Evolutionary conservation across 2,888 invertebrate genomes (phyloP), one percentile per base, ranked within the genome.

Genomic region (Phasia obesa): DNA sequence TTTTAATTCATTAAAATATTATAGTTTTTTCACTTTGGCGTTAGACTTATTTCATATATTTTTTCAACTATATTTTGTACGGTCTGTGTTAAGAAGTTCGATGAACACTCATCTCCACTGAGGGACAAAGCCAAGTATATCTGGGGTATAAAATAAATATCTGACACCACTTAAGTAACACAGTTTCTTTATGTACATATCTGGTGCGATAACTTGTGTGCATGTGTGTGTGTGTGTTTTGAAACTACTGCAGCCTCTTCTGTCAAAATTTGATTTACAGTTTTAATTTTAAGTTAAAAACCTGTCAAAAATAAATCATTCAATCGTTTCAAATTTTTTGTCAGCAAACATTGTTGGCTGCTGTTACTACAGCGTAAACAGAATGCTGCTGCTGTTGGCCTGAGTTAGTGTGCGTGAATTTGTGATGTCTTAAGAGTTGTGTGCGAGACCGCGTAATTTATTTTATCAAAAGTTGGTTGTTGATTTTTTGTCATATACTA

Each of bases 221-320:
- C 11, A 15, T 60, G 38, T 60, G 23, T 17, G 31, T 59, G 38
- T 53, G 7, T 44, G 38, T 44, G 23, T 74, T 19, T 70, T 60
- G 51, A 38, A 78, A 74, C 78, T 78, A 78, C 82, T 78, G 79
- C 83, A 83, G 83, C 83, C 83, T 83, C 83, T 83, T 79, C 82
- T 85, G 86, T 85, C 86, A 86, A 85, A 88, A 89, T 86, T 89
- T 90, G 90, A 89, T 90, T 89, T 90, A 90, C 88, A 85, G 90
- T 88, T 90, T 89, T 89, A 89, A 89, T 89, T 89, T 89, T 89
- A 89, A 90, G 89, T 90, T 89, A 88, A 90, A 89, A 89, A 89
- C 87, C 88, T 90, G 89, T 90, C 89, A 89, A 89, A 90, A 89
- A 89, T 89, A 89, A 89, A 89, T 89, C 89, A 89, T 89, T 89